Base-by-base conservation (phyloP, 2,797 vertebrate genomes). In the Alosa sapidissima region DNA sequence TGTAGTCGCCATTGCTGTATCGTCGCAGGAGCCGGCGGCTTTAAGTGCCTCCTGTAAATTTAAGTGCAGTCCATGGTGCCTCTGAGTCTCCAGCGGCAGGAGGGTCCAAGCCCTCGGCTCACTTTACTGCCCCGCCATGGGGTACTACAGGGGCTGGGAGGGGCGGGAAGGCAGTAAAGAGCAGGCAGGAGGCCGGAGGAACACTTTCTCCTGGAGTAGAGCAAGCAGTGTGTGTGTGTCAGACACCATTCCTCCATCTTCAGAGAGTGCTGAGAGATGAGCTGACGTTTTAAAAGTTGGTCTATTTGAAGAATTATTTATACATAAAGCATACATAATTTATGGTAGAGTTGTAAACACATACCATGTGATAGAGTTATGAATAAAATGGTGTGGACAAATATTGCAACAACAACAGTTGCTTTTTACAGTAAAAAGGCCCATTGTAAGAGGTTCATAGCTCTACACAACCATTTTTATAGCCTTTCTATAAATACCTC, bases 21-120 rank as follows among this genome's bases (percentile, higher is more conserved):
- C 83, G 81, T 82, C 21, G 82, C 65, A 88, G 85, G 86, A 81
- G 87, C 86, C 87, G 62, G 51, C 86, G 81, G 86, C 86, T 89
- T 88, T 90, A 87, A 91, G 84, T 89, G 89, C 89, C 85, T 84
- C 87, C 88, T 88, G 89, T 89, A 89, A 91, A 90, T 91, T 90
- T 90, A 89, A 89, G 86, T 84, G 86, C 83, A 88, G 88, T 89
- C 87, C 60, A 54, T 88, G 87, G 89, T 89, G 90, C 88, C 89
- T 89, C 83, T 75, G 55, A 88, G 89, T 89, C 89, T 91, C 87
- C 89, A 86, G 41, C 48, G 13, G 51, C 51, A 52, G 13, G 82
- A 83, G 81, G 84, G 85, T 82, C 86, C 87, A 65, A 84, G 85
- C 68, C 83, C 75, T 65, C 84, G 45, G 52, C 82, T 86, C 87